These are phyloP conservation scores for Acrocephalus scirpaceus DNA, from an alignment of 2,797 vertebrate genomes.

Conservation along the genomic window DNA sequence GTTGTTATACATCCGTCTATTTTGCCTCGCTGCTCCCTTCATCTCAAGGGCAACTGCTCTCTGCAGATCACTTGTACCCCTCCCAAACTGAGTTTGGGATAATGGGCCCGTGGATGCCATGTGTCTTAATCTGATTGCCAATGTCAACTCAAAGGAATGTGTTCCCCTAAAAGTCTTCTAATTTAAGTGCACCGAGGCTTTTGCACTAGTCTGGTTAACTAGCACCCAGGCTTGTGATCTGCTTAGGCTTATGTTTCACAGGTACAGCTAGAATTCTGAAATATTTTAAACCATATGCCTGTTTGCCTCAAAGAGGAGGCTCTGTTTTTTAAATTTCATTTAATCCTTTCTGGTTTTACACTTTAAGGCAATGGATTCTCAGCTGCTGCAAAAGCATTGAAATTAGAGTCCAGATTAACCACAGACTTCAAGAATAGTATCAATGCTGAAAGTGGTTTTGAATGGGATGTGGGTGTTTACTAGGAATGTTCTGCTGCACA, in stretches of 20 bases:
- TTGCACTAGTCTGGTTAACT: conserved; percentile 63
- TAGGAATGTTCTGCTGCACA: conserved; percentile 6
- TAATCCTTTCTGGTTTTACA: conserved; percentile 60
- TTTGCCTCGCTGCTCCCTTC: conserved; percentile 33
- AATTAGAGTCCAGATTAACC: conserved; percentile 52
- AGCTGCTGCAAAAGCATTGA: conserved; percentile 22
- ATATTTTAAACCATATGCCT: conserved; percentile 61
- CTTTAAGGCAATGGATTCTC: conserved; percentile 39
- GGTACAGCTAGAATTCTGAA: conserved; percentile 69
- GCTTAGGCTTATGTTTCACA: conserved; percentile 72
- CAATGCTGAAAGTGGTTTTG: not conserved
- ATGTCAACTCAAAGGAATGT: conserved; percentile 73
- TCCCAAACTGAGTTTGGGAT: conserved; percentile 64
- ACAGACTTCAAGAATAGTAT: not conserved
- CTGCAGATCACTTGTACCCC: conserved; percentile 66
- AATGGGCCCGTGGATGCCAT: conserved; percentile 43
- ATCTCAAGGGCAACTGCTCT: conserved; percentile 76
- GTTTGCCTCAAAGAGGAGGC: conserved; percentile 36
- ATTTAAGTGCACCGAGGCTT: conserved; percentile 62
- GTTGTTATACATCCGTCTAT: conserved; percentile 52
- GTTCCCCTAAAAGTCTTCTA: conserved; percentile 64
- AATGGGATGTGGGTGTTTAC: conserved; percentile 28
- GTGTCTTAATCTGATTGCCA: conserved; percentile 63
- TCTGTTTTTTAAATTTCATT: conserved; percentile 30
- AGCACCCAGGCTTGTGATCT: conserved; percentile 68